phyloP scores from a whole-genome alignment of 2,797 vertebrate species.

The Enteromius afrohamiltoni region DNA sequence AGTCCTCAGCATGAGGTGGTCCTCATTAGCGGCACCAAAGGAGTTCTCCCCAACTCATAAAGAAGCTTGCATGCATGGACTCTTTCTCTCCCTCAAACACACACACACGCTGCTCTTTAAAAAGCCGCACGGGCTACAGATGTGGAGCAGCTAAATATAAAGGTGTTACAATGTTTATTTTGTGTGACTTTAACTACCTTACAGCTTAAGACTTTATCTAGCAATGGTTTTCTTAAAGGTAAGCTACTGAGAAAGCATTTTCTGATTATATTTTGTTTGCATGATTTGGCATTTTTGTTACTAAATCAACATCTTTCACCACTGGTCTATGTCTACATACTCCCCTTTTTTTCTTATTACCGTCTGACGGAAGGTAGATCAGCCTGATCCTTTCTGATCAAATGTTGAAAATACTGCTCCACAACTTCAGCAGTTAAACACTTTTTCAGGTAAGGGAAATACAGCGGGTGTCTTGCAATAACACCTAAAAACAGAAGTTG shows the following conservation, averaged over 20 bases:
- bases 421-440: slow-evolving; percentile 80
- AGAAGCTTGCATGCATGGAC: slow-evolving; percentile 8
- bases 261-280: not conserved
- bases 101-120: not conserved
- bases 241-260: not conserved
- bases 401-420: slow-evolving; percentile 83
- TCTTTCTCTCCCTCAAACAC: not conserved
- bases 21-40: slow-evolving; percentile 38
- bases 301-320: not conserved
- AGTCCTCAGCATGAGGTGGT: slow-evolving; percentile 33
- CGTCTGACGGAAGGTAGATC: slow-evolving; percentile 39
- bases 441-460: slow-evolving; percentile 87
- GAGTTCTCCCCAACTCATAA: slow-evolving; percentile 37
- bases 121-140: not conserved
- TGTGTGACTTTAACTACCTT: not conserved
- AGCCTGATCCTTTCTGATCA: slow-evolving; percentile 69
- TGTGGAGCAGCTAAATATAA: not conserved
- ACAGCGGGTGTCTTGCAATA: slow-evolving; percentile 82
- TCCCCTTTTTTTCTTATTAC: slow-evolving; percentile 16
- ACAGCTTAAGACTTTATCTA: not conserved
- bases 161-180: slow-evolving; percentile 11
- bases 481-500: slow-evolving; percentile 73
- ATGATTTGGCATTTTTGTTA: not conserved
- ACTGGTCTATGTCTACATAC: not conserved
- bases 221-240: not conserved